Evolutionary conservation across 2,113 vertebrate genomes (phyloP).

Genomic region (Notothenia coriiceps): DNA sequence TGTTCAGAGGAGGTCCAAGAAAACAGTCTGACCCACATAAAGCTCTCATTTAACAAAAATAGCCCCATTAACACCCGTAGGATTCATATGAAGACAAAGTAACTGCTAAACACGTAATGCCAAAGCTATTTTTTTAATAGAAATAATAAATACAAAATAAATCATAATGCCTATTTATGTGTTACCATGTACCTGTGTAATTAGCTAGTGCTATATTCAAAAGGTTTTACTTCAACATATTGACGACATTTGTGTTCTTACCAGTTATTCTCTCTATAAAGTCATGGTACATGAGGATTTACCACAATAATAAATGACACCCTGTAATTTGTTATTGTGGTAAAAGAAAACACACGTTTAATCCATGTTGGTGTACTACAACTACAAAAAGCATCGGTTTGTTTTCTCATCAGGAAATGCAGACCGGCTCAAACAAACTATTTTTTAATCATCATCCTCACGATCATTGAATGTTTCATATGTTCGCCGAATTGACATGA

Average conservation of each 20-base stretch:
- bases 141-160: background rate
- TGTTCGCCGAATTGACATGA: no score
- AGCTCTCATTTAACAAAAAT: slow-evolving; percentile 68
- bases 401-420: no score
- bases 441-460: no score
- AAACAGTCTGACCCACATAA: slow-evolving; percentile 78
- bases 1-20: slow-evolving; percentile 51
- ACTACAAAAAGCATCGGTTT: no score
- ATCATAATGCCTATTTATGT: background rate
- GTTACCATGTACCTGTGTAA: background rate
- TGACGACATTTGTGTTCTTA: background rate
- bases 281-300: background rate
- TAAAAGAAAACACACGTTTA: no score
- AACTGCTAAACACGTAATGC: slow-evolving; percentile 36
- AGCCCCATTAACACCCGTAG: slow-evolving; percentile 57
- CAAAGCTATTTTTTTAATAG: background rate
- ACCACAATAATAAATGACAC: no score
- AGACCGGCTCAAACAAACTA: no score
- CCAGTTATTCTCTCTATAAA: background rate
- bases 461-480: no score
- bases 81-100: slow-evolving; percentile 64
- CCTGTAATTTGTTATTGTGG: no score
- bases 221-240: background rate
- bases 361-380: no score
- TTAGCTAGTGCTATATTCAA: background rate